Conservation (phyloP, 2,797 vertebrate genomes). For the Hipposideros larvatus region DNA sequence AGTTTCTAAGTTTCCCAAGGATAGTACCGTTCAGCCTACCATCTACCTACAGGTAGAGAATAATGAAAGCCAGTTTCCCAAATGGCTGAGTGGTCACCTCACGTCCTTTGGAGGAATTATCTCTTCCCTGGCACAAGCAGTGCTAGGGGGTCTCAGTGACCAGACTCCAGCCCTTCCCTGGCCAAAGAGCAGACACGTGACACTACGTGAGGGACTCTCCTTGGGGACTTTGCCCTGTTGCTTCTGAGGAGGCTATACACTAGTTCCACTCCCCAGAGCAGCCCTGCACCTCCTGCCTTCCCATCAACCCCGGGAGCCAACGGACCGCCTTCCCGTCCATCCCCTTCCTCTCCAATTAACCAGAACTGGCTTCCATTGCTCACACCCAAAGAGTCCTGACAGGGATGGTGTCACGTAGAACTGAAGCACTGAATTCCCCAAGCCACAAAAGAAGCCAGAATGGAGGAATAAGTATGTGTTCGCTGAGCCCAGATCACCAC, state of each 20-base stretch:
- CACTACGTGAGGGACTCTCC: neutral
- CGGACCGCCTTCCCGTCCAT: neutral
- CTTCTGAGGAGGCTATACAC: neutral
- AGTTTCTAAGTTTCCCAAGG: neutral
- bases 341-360: neutral
- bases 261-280: neutral
- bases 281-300: neutral
- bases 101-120: neutral
- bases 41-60: neutral
- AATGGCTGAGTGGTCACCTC: neutral
- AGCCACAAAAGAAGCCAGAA: neutral
- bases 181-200: neutral
- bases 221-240: neutral
- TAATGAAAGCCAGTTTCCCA: neutral
- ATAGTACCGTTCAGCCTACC: neutral
- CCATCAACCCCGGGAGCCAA: neutral
- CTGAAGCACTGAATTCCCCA: neutral
- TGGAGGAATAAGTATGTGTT: neutral
- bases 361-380: rapidly evolving
- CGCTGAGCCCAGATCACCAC: neutral
- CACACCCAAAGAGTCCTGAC: neutral
- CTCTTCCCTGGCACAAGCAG: neutral
- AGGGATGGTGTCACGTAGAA: rapidly evolving
- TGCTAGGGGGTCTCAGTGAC: neutral
- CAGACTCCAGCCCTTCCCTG: neutral